These are phyloP conservation scores for Micromys minutus DNA, from an alignment of 2,113 vertebrate species.

Conservation along the genomic window DNA sequence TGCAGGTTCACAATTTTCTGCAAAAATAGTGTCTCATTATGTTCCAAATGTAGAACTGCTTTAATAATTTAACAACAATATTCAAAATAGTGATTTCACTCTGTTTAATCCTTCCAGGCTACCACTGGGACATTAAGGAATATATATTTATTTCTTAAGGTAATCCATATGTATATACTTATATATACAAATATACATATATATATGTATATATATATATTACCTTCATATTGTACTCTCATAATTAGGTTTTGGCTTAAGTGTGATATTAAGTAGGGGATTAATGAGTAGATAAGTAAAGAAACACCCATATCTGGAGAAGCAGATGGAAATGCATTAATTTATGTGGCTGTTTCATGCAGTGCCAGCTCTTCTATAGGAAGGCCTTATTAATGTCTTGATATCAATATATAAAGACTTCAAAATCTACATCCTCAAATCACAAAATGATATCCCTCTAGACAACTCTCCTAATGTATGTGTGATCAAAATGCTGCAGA, in stretches of 20 bases:
- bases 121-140: constrained; percentile 46
- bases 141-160: too few species aligned
- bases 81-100: constrained; percentile 62
- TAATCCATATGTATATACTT: too few species aligned
- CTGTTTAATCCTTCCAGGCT: constrained; percentile 59
- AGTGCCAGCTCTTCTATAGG: constrained; percentile 60
- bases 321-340: constrained; percentile 68
- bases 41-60: constrained; percentile 65
- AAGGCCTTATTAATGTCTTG: constrained; percentile 47
- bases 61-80: constrained; percentile 61
- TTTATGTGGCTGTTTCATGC: constrained; percentile 60
- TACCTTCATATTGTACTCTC: constrained; percentile 61
- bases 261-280: constrained; percentile 67
- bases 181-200: background rate
- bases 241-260: constrained; percentile 71
- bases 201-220: background rate
- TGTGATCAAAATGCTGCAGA: background rate
- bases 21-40: constrained; percentile 64
- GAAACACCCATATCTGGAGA: constrained; percentile 55
- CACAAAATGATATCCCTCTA: background rate
- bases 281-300: constrained; percentile 69
- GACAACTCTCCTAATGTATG: background rate
- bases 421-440: constrained; percentile 34
- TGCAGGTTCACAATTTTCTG: constrained; percentile 39
- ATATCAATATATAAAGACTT: background rate